These are phyloP conservation scores for Pseudolycoriella hygida DNA, from an alignment of 2,888 invertebrate genomes.

Conservation along the genomic window DNA sequence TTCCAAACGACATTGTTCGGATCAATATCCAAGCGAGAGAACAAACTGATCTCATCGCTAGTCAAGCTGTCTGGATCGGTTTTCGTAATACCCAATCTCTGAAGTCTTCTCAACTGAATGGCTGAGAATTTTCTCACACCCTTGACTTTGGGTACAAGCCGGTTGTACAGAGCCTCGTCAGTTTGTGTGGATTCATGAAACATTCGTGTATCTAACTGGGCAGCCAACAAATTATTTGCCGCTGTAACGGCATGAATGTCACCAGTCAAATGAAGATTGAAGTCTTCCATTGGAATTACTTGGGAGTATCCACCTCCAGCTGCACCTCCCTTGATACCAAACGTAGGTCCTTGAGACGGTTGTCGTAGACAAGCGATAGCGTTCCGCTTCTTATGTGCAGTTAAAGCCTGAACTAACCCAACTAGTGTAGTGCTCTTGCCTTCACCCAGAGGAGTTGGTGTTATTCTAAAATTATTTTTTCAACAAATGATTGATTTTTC, in stretches of 20 bases:
- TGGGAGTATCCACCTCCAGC: constrained; percentile 97
- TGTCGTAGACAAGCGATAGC: constrained; percentile 89
- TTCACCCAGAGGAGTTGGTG: constrained; percentile 97
- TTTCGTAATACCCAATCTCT: constrained; percentile 63
- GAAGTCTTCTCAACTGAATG: constrained; percentile 62
- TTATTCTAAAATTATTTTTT: constrained; percentile 45
- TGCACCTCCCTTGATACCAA: constrained; percentile 96
- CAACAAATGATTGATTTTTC: no score
- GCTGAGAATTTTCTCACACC: constrained; percentile 67
- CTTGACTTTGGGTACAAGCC: constrained; percentile 73
- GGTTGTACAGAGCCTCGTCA: constrained; percentile 66
- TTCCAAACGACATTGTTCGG: constrained; percentile 81
- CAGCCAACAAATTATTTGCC: constrained; percentile 93
- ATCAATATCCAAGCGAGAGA: constrained; percentile 83
- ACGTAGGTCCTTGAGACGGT: constrained; percentile 97
- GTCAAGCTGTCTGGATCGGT: constrained; percentile 68
- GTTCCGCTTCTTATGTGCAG: constrained; percentile 67
- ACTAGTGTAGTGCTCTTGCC: constrained; percentile 94
- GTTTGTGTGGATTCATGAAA: constrained; percentile 92
- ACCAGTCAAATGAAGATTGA: constrained; percentile 93
- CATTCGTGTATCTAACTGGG: constrained; percentile 89
- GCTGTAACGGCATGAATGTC: constrained; percentile 98
- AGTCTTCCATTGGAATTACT: constrained; percentile 99
- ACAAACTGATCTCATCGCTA: constrained; percentile 56
- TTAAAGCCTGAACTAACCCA: constrained; percentile 83